Base-by-base conservation (phyloP, 2,797 vertebrate genomes). In the Pseudopleuronectes americanus region DNA sequence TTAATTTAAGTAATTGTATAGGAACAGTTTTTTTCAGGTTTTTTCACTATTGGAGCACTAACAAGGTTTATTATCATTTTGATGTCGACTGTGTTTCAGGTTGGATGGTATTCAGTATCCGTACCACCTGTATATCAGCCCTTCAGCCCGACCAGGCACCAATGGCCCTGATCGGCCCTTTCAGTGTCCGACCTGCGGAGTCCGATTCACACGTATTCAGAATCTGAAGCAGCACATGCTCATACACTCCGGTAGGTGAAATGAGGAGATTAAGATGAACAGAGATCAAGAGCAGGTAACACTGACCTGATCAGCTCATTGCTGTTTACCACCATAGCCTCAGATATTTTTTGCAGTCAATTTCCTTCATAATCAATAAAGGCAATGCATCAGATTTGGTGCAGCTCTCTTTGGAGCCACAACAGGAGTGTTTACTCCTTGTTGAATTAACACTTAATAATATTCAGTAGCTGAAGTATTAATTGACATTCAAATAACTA, bases 211-310 rank as follows among this genome's bases (percentile, higher is more conserved):
- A 62, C 96, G 97, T 77, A 98, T 98, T 88, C 98, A 99, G 95
- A 99, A 99, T 92, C 93, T 99, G 71, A 99, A 99, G 88, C 98
- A 99, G 90, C 98, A 99, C 92, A 99, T 99, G 98, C 97, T 99
- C 69, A 99, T 99, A 94, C 98, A 99, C 96, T 99, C 98, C 95
- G 98, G 98, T 99, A 95, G 48, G 94, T 88, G 19, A 72, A 55
- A 17, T 2, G 2, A 6, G 1, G 3, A 26, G 41, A 22, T 21
- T 1, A 45, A 10, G 3, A 10, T 41, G 14, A 23, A 16, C 12
- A 57, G n/a, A 26, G 24, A n/a, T 31, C 43, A 48, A n/a, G 22
- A 51, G 4, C 22, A 1, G 22, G 49, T 5, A 26, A 19, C 38
- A 26, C 7, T 12, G 26, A 13, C 49, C n/a, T 23, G 8, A 7